A percentile compares a stretch with the other conserved stretches of the same genome.
Conservation (phyloP, 2,113 vertebrate genomes). For the Ascaphus truei region DNA sequence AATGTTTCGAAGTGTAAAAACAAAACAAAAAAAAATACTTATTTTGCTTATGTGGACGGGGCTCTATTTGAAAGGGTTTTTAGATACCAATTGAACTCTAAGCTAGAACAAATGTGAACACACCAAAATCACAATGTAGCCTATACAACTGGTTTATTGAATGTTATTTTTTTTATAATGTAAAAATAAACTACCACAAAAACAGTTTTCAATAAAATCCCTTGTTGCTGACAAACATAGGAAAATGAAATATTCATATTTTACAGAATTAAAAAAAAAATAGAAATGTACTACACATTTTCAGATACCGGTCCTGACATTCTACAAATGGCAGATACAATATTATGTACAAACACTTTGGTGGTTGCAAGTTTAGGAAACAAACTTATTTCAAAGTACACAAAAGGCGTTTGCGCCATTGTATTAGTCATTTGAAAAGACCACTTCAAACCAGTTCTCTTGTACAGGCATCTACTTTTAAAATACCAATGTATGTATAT, state of each 20-base stretch:
- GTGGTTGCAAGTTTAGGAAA: too few species aligned
- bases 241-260: neutral
- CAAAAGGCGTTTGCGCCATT: too few species aligned
- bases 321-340: neutral
- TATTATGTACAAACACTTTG: neutral
- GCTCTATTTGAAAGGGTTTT: too few species aligned
- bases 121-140: neutral
- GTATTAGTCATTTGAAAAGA: too few species aligned
- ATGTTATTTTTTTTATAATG: neutral
- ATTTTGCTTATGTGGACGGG: too few species aligned
- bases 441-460: too few species aligned
- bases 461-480: too few species aligned
- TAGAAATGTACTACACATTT: neutral
- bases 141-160: neutral
- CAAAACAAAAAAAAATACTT: too few species aligned
- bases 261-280: conserved; percentile 11
- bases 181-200: neutral
- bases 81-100: neutral
- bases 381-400: neutral
- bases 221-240: neutral
- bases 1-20: too few species aligned
- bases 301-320: neutral
- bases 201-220: neutral
- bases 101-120: neutral
- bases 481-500: neutral